phyloP scores from a whole-genome alignment of 2,113 vertebrate genomes.

The Scomber colias region DNA sequence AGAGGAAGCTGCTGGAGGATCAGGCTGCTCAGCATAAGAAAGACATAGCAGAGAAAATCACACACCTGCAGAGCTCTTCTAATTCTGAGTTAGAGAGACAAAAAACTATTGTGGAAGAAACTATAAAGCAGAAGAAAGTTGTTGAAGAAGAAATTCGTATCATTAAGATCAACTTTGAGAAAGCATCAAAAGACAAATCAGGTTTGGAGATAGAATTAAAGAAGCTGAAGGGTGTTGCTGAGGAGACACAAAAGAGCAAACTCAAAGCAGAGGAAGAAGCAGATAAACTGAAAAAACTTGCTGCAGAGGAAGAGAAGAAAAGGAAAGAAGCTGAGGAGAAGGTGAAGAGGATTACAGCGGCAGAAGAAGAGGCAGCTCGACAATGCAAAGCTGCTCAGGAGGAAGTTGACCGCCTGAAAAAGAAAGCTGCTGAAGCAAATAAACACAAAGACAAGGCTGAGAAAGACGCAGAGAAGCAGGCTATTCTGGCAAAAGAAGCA shows the following conservation, averaged over 20 bases:
- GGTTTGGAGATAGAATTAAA: constrained; percentile 92
- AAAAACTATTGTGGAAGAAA: constrained; percentile 92
- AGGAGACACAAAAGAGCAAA: constrained; percentile 91
- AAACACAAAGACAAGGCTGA: constrained; percentile 91
- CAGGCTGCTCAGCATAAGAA: constrained; percentile 94
- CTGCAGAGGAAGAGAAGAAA: constrained; percentile 89
- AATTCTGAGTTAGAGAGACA: constrained; percentile 91
- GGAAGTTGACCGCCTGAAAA: constrained; percentile 91
- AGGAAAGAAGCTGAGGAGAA: constrained; percentile 93
- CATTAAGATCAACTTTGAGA: constrained; percentile 92
- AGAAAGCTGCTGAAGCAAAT: constrained; percentile 89
- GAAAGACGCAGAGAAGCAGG: constrained; percentile 90
- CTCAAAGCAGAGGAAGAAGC: constrained; percentile 91
- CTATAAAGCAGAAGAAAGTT: constrained; percentile 89
- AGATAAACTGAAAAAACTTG: constrained; percentile 88
- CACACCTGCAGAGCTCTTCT: constrained; percentile 89
- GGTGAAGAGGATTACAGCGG: constrained; percentile 89
- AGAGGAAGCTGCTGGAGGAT: constrained; percentile 93
- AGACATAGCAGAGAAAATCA: constrained; percentile 94
- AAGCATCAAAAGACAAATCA: constrained; percentile 88
- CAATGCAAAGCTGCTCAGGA: constrained; percentile 91
- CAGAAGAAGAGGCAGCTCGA: constrained; percentile 91
- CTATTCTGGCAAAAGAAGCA: constrained; percentile 90
- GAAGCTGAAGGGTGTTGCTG: constrained; percentile 89
- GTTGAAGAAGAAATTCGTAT: constrained; percentile 95